phyloP scores from a whole-genome alignment of 2,888 invertebrate genomes.

The Orgyia antiqua region DNA sequence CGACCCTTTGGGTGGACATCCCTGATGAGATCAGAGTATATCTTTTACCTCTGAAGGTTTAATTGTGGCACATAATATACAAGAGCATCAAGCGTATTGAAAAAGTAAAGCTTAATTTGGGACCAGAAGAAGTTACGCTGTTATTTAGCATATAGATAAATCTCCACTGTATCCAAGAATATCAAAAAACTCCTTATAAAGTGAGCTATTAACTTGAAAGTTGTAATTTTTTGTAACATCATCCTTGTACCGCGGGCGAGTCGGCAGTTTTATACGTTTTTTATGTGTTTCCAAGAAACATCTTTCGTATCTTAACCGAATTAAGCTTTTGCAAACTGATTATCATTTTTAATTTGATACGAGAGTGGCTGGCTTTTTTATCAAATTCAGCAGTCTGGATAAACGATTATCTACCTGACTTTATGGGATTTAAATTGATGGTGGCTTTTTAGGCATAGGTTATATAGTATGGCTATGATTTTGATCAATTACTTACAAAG shows the following conservation, averaged over 20 bases:
- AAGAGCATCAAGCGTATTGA: too few relatives aligned
- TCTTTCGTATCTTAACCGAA: slow-evolving; percentile 38
- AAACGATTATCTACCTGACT: slow-evolving; percentile 12
- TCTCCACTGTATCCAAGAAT: too few relatives aligned
- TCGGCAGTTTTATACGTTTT: slow-evolving; percentile 42
- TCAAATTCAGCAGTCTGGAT: slow-evolving; percentile 10
- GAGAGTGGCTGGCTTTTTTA: slow-evolving; percentile 27
- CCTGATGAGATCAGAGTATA: too few relatives aligned
- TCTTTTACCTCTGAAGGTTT: too few relatives aligned
- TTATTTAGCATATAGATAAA: too few relatives aligned
- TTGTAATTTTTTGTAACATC: slow-evolving; percentile 39
- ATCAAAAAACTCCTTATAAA: slow-evolving; percentile 24
- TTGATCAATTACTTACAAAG: too few relatives aligned
- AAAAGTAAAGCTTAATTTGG: too few relatives aligned
- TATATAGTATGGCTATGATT: too few relatives aligned
- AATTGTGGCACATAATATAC: too few relatives aligned
- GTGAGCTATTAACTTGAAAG: slow-evolving; percentile 20
- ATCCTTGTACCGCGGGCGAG: slow-evolving; percentile 36
- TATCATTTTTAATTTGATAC: slow-evolving; percentile 56
- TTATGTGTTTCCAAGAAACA: slow-evolving; percentile 40
- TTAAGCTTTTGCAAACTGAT: slow-evolving; percentile 50
- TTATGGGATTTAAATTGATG: neutral
- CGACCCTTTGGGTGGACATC: too few relatives aligned
- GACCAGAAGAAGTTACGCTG: too few relatives aligned
- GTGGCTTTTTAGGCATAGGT: neutral